Conservation (phyloP, 30 jellyfish, hydroid and myxozoan species). For the Hydra vulgaris region DNA sequence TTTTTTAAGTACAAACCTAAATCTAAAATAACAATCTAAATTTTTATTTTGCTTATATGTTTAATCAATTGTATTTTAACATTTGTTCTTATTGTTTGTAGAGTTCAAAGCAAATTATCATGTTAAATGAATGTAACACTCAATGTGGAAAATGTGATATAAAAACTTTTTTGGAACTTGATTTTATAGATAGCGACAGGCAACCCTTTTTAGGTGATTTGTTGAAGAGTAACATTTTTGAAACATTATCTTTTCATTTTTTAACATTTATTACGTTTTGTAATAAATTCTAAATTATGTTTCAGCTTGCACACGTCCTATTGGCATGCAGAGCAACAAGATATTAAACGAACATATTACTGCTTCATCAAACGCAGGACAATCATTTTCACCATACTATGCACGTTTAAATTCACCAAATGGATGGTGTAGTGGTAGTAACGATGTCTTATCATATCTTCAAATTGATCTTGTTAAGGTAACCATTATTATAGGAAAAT, state of each 20-base stretch:
- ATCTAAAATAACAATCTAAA: too few relatives aligned
- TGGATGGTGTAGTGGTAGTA: slow-evolving; percentile 82
- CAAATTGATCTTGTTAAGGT: slow-evolving; percentile 57
- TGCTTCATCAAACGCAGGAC: slow-evolving; percentile 71
- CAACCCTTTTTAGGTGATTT: slow-evolving; percentile 41
- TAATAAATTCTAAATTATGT: too few relatives aligned
- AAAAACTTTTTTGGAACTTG: slow-evolving; percentile 24
- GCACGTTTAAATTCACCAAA: slow-evolving; percentile 50
- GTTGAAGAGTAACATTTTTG: neutral
- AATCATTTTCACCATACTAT: slow-evolving; percentile 46
- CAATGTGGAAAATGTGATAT: slow-evolving; percentile 43
- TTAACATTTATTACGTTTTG: too few relatives aligned
- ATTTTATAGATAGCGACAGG: slow-evolving; percentile 37
- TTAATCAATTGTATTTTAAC: too few relatives aligned
- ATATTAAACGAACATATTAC: slow-evolving; percentile 48
- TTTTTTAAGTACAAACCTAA: too few relatives aligned
- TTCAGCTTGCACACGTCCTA: slow-evolving; percentile 84
- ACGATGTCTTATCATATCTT: slow-evolving; percentile 40
- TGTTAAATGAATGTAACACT: neutral
- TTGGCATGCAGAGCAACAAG: slow-evolving; percentile 77
- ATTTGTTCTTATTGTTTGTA: neutral
- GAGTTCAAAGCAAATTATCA: neutral
- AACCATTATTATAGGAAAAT: too few relatives aligned
- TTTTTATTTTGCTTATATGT: too few relatives aligned
- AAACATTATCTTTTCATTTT: too few relatives aligned